Conservation (phyloP, 2,888 invertebrate genomes). For the Resseliella maxima region DNA sequence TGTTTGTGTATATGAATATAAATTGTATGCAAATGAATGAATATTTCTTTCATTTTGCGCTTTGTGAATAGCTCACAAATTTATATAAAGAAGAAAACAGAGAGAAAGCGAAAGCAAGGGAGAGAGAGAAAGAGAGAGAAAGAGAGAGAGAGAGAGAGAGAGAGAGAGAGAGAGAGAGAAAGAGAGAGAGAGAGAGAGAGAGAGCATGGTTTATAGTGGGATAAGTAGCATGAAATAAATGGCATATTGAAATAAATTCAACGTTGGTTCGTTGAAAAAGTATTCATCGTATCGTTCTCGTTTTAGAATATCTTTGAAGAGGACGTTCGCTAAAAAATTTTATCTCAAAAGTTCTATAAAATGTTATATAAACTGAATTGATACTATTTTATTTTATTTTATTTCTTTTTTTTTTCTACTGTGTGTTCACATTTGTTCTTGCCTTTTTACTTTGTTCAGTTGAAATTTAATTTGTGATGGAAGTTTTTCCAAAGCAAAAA, state of each 20-base stretch:
- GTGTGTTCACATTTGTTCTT: neutral
- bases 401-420: no score
- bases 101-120: no score
- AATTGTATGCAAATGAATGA: conserved; percentile 41
- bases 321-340: neutral
- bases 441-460: neutral
- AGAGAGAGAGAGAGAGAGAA: no score
- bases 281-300: neutral
- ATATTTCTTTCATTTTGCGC: conserved; percentile 20
- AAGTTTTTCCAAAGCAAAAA: neutral
- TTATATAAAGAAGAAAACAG: neutral
- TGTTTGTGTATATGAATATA: neutral
- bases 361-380: neutral
- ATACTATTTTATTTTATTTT: neutral
- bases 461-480: conserved; percentile 9
- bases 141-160: no score
- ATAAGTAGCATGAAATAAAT: neutral
- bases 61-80: neutral
- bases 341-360: conserved; percentile 25
- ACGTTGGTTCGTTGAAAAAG: neutral
- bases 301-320: neutral
- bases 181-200: no score
- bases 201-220: no score
- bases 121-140: no score
- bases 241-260: conserved; percentile 2